Base-by-base conservation (phyloP, 2,888 invertebrate genomes). In the Troilus luridus region DNA sequence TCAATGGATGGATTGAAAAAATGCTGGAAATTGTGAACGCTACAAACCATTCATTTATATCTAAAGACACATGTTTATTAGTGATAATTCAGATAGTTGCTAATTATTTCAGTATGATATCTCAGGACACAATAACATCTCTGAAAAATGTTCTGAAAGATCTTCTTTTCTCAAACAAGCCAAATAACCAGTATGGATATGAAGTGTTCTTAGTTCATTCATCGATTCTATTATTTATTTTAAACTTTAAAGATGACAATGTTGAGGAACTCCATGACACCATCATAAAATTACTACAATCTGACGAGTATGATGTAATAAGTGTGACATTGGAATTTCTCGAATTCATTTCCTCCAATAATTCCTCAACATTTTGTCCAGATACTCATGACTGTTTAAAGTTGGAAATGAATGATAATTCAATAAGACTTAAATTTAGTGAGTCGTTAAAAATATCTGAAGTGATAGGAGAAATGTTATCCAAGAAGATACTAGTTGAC, bases 141-240 rank as follows among this genome's bases (percentile, higher is more conserved):
- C 14, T 92, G 11, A 88, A 89, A 88, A 19, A 41, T 64, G 14
- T 90, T 58, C 21, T 92, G 14, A 41, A 88, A 27, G 58, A 85
- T 0, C 21, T 88, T 41, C 58, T 91, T 5, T 72, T 88, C 27
- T 56, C 19, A 12, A 90, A 60, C 41, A 58, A 27, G 19, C 21
- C 88, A 14, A 27, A 54, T 21, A 7, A 58, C 7, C 77, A 91
- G 5, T 92, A 81, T 88, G 92, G 92, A 7, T 67, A 24, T 60
- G 90, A 89, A n/a, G 88, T 91, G 5, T 91, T 88, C 77, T 88
- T 72, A 14, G 60, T 91, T 21, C 88, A 92, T 54, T 90, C 90
- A 17, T 56, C 92, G 54, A 90, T 90, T 24, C 56, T 92, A 21
- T n/a, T 92, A 17, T 88, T 92, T n/a, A 88, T 90, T 54, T n/a